phyloP scores from a whole-genome alignment of 2,888 invertebrate genomes.

The Sphinx pinastri region DNA sequence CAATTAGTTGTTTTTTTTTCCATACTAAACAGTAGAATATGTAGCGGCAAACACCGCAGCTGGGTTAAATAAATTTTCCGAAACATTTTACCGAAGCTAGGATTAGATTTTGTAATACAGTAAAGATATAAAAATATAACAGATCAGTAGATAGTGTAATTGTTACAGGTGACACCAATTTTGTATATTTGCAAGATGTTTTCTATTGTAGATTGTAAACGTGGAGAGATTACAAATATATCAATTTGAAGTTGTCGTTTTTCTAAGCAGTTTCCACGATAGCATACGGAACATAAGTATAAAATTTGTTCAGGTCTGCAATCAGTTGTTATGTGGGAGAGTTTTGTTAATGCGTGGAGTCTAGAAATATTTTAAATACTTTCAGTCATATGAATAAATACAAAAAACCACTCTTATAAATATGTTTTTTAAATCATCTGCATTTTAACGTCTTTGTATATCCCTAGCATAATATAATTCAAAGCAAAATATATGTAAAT shows the following conservation, averaged over 20 bases:
- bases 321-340: background rate
- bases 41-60: constrained; percentile 1
- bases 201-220: constrained; percentile 19
- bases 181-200: constrained; percentile 23
- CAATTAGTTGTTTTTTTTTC: background rate
- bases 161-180: constrained; percentile 22
- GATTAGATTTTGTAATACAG: constrained; percentile 19
- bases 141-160: constrained; percentile 19
- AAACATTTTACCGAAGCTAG: constrained; percentile 15
- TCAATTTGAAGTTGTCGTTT: background rate
- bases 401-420: background rate
- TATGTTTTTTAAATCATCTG: background rate
- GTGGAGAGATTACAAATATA: constrained; percentile 4
- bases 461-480: background rate
- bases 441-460: background rate
- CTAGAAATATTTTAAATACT: background rate
- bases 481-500: background rate
- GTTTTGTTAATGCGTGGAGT: background rate
- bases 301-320: background rate
- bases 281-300: background rate
- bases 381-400: background rate
- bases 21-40: constrained; percentile 15
- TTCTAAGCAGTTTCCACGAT: background rate
- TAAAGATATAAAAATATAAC: constrained; percentile 4
- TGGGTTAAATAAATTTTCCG: background rate